phyloP scores from a whole-genome alignment of 1,140 invertebrate species.

The Dermatophagoides farinae region DNA sequence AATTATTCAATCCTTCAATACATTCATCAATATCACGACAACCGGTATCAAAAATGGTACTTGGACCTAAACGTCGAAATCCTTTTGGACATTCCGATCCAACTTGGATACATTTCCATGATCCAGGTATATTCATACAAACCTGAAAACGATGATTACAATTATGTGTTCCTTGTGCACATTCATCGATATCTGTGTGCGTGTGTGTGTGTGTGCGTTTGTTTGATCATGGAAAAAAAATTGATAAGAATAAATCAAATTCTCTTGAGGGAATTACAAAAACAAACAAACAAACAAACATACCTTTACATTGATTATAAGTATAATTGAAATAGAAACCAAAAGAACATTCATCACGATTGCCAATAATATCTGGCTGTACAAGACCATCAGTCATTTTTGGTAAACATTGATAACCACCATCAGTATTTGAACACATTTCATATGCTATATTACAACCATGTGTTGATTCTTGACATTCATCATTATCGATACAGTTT shows the following conservation, averaged over 20 bases:
- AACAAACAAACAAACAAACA: not conserved
- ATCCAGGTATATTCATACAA: constrained; percentile 2
- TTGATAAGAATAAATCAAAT: not conserved
- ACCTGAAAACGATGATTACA: constrained; percentile 2
- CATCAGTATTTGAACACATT: not conserved
- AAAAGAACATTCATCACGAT: not conserved
- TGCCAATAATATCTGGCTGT: not conserved
- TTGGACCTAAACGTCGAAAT: not conserved
- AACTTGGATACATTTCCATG: not conserved
- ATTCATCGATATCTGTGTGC: constrained; percentile 8
- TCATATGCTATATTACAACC: not conserved
- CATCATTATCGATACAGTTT: constrained; percentile 2
- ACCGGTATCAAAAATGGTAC: not conserved
- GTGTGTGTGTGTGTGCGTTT: no score
- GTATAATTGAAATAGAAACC: constrained; percentile 1
- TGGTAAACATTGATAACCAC: constrained; percentile 6
- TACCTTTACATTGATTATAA: constrained; percentile 2
- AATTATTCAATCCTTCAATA: not conserved
- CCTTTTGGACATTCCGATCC: not conserved
- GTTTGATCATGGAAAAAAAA: not conserved
- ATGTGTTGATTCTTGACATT: constrained; percentile 5
- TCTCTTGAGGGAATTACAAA: not conserved
- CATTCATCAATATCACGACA: constrained; percentile 10
- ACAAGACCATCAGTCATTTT: not conserved
- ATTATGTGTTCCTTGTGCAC: not conserved